Percentiles rank a stretch among this genome's conserved stretches.
These are phyloP conservation scores for Hypomecis atomaria DNA, from an alignment of 2,888 invertebrate genomes.

Conservation along the genomic window DNA sequence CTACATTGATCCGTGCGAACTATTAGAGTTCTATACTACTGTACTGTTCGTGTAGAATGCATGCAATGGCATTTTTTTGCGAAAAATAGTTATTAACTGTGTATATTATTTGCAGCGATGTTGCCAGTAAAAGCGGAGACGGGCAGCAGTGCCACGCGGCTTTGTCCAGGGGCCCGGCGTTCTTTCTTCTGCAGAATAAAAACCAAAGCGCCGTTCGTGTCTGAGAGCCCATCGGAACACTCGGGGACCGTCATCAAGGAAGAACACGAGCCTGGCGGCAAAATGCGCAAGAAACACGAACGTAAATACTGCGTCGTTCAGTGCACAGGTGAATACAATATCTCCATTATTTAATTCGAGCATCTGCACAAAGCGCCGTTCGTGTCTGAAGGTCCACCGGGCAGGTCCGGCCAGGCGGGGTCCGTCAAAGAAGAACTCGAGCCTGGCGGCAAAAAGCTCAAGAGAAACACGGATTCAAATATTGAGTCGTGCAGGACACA, in stretches of 20 bases:
- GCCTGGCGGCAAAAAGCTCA: no score
- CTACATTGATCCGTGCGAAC: no score
- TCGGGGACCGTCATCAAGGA: constrained; percentile 87
- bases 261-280: constrained; percentile 86
- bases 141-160: constrained; percentile 89
- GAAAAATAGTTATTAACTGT: neutral
- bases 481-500: no score
- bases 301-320: constrained; percentile 95
- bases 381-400: no score
- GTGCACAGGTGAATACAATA: constrained; percentile 87
- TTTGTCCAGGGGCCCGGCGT: constrained; percentile 95
- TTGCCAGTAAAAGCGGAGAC: constrained; percentile 94
- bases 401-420: no score
- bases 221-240: constrained; percentile 35
- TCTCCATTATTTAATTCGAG: neutral
- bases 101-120: constrained; percentile 87
- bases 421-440: no score
- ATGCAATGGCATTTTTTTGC: neutral
- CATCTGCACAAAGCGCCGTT: neutral
- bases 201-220: constrained; percentile 80
- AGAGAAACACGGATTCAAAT: no score
- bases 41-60: no score
- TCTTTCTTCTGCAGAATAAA: constrained; percentile 98
- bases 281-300: constrained; percentile 88
- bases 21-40: no score